Percentiles rank a stretch among this genome's conserved stretches.
Evolutionary conservation across 2,797 vertebrate genomes (phyloP).

Genomic region (Sebastes kiyomatsui): DNA sequence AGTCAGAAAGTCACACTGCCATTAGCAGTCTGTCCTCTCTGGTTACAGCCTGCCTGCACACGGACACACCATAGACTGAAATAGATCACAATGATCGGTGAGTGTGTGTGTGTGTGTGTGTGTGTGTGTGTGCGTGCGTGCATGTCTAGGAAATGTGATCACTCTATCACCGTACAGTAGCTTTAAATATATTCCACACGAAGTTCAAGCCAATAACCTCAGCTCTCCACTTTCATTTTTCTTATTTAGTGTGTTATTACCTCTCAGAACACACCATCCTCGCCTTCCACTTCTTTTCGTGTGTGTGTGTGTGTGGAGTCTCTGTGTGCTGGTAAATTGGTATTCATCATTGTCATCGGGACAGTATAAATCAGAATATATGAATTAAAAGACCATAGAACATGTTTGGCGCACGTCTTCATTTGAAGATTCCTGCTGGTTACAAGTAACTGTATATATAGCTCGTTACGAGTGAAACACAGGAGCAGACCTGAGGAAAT

Average conservation of each 20-base stretch:
- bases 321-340: neutral
- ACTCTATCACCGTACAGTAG: constrained; percentile 10
- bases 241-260: neutral
- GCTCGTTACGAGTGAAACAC: neutral
- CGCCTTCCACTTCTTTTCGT: neutral
- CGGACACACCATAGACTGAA: constrained; percentile 35
- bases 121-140: neutral
- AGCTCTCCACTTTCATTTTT: neutral
- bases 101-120: constrained; percentile 5
- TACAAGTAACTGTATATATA: neutral
- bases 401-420: neutral
- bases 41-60: constrained; percentile 58
- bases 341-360: neutral
- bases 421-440: neutral
- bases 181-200: constrained; percentile 10
- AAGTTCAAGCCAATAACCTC: constrained; percentile 6
- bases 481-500: neutral
- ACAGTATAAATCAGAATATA: constrained; percentile 4
- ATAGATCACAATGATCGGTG: constrained; percentile 53
- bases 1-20: constrained; percentile 72
- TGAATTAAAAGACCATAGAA: neutral
- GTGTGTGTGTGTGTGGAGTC: too few relatives aligned
- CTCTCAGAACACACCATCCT: neutral
- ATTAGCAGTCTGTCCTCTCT: constrained; percentile 75
- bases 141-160: constrained; percentile 28